Conservation (phyloP, 2,113 vertebrate genomes). For the Tyto alba region DNA sequence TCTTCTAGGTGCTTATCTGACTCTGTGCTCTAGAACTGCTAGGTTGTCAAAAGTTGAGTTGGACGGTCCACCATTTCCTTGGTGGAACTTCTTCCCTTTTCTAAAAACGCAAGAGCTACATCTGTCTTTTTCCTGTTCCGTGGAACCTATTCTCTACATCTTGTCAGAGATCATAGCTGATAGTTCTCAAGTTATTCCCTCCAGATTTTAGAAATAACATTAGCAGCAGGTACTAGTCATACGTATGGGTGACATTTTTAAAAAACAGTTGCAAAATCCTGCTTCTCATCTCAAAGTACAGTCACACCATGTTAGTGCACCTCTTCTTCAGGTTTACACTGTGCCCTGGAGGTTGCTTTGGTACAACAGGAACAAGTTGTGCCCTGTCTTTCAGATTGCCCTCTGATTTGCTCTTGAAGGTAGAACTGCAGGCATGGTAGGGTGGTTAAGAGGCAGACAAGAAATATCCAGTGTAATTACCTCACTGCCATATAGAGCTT, state of each 20-base stretch:
- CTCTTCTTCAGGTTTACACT: background rate
- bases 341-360: background rate
- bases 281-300: background rate
- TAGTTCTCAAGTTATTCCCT: background rate
- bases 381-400: background rate
- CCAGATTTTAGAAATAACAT: background rate
- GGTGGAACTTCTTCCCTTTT: background rate
- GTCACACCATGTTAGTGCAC: background rate
- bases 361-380: background rate
- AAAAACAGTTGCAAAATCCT: background rate
- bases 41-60: background rate
- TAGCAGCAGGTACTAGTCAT: background rate
- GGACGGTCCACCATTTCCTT: background rate
- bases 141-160: background rate
- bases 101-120: background rate
- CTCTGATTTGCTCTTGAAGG: background rate
- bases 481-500: background rate
- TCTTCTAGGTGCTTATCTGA: background rate
- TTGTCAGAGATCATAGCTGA: background rate
- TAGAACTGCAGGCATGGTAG: background rate
- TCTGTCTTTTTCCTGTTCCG: background rate
- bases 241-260: background rate
- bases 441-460: background rate
- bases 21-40: background rate
- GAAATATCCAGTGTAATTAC: background rate